Percentiles rank a stretch among this genome's conserved stretches.
Evolutionary conservation across 2,888 invertebrate genomes (phyloP).

Genomic region (Halocaridina rubra): DNA sequence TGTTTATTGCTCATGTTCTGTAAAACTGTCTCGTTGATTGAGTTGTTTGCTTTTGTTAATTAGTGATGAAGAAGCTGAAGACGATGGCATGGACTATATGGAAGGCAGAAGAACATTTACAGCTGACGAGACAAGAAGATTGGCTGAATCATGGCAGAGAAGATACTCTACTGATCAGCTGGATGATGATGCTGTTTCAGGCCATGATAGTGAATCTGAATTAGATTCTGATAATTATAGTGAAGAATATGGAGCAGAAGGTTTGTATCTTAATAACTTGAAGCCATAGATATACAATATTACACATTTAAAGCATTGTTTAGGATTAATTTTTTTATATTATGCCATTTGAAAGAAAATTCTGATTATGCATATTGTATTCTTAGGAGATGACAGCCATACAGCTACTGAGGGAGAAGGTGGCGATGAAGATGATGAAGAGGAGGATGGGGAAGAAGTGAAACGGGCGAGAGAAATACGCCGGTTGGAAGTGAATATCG

Average conservation of each 20-base stretch:
- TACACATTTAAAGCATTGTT: too few species aligned
- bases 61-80: slow-evolving; percentile 72
- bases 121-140: slow-evolving; percentile 77
- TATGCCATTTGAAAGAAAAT: neutral
- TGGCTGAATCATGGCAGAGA: slow-evolving; percentile 78
- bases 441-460: slow-evolving; percentile 68
- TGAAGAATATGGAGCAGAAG: slow-evolving; percentile 60
- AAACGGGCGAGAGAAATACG: slow-evolving; percentile 65
- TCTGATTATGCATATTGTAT: neutral
- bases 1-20: too few species aligned
- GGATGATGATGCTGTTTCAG: slow-evolving; percentile 62
- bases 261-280: slow-evolving; percentile 34
- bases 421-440: slow-evolving; percentile 66
- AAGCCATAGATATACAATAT: too few species aligned
- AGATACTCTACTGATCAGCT: slow-evolving; percentile 70
- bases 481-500: slow-evolving; percentile 51
- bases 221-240: slow-evolving; percentile 63
- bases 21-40: too few species aligned
- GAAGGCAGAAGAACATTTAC: slow-evolving; percentile 73
- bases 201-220: slow-evolving; percentile 66
- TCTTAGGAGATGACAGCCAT: slow-evolving; percentile 59
- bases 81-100: slow-evolving; percentile 76
- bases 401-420: slow-evolving; percentile 63
- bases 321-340: too few species aligned
- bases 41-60: neutral